Evolutionary conservation across 1,140 invertebrate species (phyloP).

Genomic region (Zaprionus davidi): DNA sequence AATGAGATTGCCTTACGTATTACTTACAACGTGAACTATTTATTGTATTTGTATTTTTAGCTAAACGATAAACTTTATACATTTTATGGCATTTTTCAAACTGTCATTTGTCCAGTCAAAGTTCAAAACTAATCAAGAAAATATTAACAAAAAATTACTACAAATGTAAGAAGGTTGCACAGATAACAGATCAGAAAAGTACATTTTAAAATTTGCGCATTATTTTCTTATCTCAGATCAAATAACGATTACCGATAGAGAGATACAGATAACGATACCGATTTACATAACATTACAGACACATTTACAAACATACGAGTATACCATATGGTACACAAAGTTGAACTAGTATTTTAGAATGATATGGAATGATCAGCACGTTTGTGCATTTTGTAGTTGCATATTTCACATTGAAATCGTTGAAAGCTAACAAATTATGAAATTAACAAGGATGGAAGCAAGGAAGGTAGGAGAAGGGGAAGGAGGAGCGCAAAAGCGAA

Average conservation of each 20-base stretch:
- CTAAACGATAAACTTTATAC: slow-evolving; percentile 63
- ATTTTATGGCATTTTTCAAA: slow-evolving; percentile 63
- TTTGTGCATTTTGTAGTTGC: slow-evolving; percentile 59
- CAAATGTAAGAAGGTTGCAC: slow-evolving; percentile 1
- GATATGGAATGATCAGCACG: slow-evolving; percentile 4
- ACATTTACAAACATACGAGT: slow-evolving; percentile 5
- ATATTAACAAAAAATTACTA: slow-evolving; percentile 6
- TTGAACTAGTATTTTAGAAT: background rate
- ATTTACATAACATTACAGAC: slow-evolving; percentile 5
- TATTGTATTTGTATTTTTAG: slow-evolving; percentile 75
- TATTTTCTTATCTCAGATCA: slow-evolving; percentile 29
- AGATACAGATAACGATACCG: slow-evolving; percentile 26
- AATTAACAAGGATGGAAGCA: slow-evolving; percentile 45
- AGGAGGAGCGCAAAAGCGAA: slow-evolving; percentile 1
- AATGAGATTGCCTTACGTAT: slow-evolving; percentile 77
- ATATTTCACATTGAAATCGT: slow-evolving; percentile 78
- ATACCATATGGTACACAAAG: slow-evolving; percentile 12
- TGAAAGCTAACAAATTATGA: slow-evolving; percentile 72
- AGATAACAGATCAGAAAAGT: slow-evolving; percentile 1
- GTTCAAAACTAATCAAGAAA: background rate
- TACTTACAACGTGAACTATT: slow-evolving; percentile 61
- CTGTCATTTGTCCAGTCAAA: slow-evolving; percentile 53
- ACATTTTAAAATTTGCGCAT: slow-evolving; percentile 38
- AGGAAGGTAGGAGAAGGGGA: no score
- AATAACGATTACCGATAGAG: slow-evolving; percentile 42